These are phyloP conservation scores for Gerris buenoi DNA, from an alignment of 1,140 invertebrate species.

Conservation along the genomic window DNA sequence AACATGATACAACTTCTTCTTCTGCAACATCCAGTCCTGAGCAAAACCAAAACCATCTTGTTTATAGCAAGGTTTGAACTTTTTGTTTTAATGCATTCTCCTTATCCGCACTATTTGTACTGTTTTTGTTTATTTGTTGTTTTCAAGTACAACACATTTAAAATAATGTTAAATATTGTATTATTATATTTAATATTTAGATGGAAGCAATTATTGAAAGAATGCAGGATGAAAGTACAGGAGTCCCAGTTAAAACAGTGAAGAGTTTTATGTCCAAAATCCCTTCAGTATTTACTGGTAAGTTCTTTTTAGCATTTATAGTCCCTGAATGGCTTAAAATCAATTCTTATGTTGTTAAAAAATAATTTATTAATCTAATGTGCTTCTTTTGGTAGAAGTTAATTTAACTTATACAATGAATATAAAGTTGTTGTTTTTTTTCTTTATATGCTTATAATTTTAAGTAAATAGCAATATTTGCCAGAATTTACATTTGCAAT, in stretches of 20 bases:
- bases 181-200: conserved; percentile 35
- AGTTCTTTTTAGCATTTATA: too few relatives aligned
- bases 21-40: conserved; percentile 26
- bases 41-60: conserved; percentile 41
- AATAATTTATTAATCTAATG: too few relatives aligned
- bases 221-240: conserved; percentile 88
- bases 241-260: conserved; percentile 91
- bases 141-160: conserved; percentile 1
- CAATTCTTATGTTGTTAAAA: too few relatives aligned
- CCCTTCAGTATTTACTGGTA: conserved; percentile 83
- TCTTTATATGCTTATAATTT: too few relatives aligned
- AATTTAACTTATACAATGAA: too few relatives aligned
- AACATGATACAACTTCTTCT: conserved; percentile 17
- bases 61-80: conserved; percentile 40
- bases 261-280: conserved; percentile 99
- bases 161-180: neutral
- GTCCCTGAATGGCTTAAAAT: too few relatives aligned
- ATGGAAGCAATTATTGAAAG: conserved; percentile 92
- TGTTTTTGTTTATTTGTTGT: neutral
- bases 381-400: too few relatives aligned
- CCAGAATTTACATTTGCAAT: too few relatives aligned
- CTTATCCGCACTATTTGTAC: neutral
- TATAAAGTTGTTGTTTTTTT: too few relatives aligned
- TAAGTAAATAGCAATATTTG: too few relatives aligned
- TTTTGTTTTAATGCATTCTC: neutral